These are phyloP conservation scores for Lordiphosa mommai DNA, from an alignment of 1,140 invertebrate genomes.

Conservation along the genomic window DNA sequence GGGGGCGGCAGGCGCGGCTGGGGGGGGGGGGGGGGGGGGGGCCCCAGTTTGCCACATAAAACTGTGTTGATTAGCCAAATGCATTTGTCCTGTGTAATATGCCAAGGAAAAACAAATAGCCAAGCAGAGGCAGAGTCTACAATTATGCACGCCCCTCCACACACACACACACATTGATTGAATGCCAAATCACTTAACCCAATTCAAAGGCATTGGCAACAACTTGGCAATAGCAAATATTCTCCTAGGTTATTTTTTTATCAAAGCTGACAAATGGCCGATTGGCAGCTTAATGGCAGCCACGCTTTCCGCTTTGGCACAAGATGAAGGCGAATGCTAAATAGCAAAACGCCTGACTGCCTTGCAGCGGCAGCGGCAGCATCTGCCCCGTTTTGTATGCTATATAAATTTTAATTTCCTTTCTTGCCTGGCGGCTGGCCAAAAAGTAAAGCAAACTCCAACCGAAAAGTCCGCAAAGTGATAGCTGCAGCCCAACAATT, in stretches of 20 bases:
- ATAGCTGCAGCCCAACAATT: constrained; percentile 54
- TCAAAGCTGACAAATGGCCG: constrained; percentile 57
- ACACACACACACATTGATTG: constrained; percentile 41
- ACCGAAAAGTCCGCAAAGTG: constrained; percentile 38
- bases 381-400: constrained; percentile 43
- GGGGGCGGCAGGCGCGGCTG: no score
- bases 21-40: no score
- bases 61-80: constrained; percentile 46
- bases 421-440: constrained; percentile 52
- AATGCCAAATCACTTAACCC: constrained; percentile 69
- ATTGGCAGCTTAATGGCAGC: constrained; percentile 68
- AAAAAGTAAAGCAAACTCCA: constrained; percentile 37
- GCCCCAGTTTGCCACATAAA: no score
- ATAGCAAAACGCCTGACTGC: constrained; percentile 43
- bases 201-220: constrained; percentile 60
- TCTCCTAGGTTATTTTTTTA: constrained; percentile 10
- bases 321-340: constrained; percentile 50
- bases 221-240: constrained; percentile 48
- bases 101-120: constrained; percentile 48
- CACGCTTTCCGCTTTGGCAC: constrained; percentile 54
- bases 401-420: constrained; percentile 72
- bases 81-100: constrained; percentile 32
- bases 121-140: constrained; percentile 32
- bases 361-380: constrained; percentile 28
- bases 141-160: constrained; percentile 35